Evolutionary conservation across 2,113 vertebrate species (phyloP), one percentile per base, ranked within the genome.

Genomic region (Noctilio leporinus): DNA sequence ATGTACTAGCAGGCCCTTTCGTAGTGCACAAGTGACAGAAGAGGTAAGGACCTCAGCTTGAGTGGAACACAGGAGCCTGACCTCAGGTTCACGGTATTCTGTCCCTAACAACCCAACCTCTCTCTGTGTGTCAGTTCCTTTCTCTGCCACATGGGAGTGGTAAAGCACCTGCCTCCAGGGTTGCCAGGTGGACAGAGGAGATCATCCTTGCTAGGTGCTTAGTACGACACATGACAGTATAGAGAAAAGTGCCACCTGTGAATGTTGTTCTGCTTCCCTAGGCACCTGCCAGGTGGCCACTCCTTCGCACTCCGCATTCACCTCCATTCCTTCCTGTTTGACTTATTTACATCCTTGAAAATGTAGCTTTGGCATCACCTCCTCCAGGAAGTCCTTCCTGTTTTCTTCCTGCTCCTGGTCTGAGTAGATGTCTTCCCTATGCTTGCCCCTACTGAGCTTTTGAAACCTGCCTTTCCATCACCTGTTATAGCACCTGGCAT

Each of bases 311-410:
- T 2, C 19, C n/a, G 69, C 59, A 76, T 11, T 26, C 69, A 69
- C 38, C 12, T 67, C 30, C 57, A 2, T 76, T 10, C 40, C 64
- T 19, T 9, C 40, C 62, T 57, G 6, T 75, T 59, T 4, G 1
- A 19, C 30, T 72, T 84, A 15, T 15, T 14, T 3, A 38, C 40
- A 49, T 28, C 59, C 78, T 77, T 35, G 5, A 65, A n/a, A 19
- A 55, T 67, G 30, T 33, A 57, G 38, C 33, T 35, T 47, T 70
- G 35, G 14, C 1, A 0, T 14, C 59, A 6, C 10, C 84, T 75
- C 90, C 59, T 83, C 81, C 86, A 82, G 53, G 49, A 86, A 90
- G 91, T 35, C 59, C n/a, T 90, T 51, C 83, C 15, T 5, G 59
- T 14, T 35, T 57, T 11, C 73, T 65, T 35, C 75, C 51, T 17